Evolutionary conservation across 2,797 vertebrate species (phyloP), one percentile per base, ranked within the genome.

Genomic region (Enteromius argenteus): DNA sequence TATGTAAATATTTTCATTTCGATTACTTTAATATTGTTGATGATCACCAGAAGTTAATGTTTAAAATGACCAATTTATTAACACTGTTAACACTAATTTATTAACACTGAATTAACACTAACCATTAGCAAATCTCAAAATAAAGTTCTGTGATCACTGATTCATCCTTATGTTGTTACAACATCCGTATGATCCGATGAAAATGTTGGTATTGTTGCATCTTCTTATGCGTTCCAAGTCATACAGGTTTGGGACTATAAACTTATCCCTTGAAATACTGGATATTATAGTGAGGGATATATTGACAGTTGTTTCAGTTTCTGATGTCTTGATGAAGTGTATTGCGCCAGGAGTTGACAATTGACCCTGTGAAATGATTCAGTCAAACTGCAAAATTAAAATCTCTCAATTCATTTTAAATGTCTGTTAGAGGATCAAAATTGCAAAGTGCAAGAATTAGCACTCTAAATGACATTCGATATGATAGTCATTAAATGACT

Each of bases 271-370:
- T 17, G 81, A 79, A 86, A 79, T 62, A 74, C 27, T 53, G 81
- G 72, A 78, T 76, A 84, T 87, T 82, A 69, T 42, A 72, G n/a
- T 77, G n/a, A 83, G 85, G 42, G 80, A 71, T 62, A 56, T 82
- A 85, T 79, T 79, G 74, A 67, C 53, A 64, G 53, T 60, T 19
- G 13, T 58, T 80, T 68, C n/a, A 58, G 76, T 66, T 76, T 72
- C 58, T 62, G 58, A 82, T 84, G 5, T 27, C 60, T 30, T 71
- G 51, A 80, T 83, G 60, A 77, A 80, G 15, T 79, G 21, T 49
- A 42, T 44, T 77, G 44, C 30, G 37, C 78, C 35, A 66, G 27
- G 37, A 82, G 49, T 0, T 11, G 37, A 44, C 4, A 7, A 56
- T 35, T 77, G 75, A 62, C 56, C n/a, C 37, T 62, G 56, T 62